A percentile compares a stretch with the other conserved stretches of the same genome.
phyloP scores from a whole-genome alignment of 2,888 invertebrate genomes.

The Apamea monoglypha region DNA sequence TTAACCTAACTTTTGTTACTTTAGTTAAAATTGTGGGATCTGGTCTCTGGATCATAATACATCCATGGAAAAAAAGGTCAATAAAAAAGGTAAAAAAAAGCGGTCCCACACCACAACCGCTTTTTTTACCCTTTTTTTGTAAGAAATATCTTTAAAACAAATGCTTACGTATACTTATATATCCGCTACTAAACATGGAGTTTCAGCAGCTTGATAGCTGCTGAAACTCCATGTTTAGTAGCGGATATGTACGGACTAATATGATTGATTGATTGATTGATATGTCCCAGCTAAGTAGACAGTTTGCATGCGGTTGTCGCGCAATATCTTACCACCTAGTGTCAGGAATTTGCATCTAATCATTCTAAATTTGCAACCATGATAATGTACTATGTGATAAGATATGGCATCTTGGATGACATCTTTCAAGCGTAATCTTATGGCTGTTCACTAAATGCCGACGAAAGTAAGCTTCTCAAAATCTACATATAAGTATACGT shows the following conservation, averaged over 20 bases:
- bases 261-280: conserved; percentile 51
- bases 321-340: not conserved
- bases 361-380: conserved; percentile 2
- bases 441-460: not conserved
- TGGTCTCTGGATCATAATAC: conserved; percentile 9
- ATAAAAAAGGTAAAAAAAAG: no score
- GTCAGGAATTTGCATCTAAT: conserved; percentile 9
- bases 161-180: not conserved
- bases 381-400: conserved; percentile 21
- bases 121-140: no score
- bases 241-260: conserved; percentile 3
- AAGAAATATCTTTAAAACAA: not conserved
- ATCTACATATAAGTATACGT: not conserved
- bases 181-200: conserved; percentile 28
- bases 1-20: not conserved
- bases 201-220: not conserved
- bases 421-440: not conserved
- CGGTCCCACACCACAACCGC: no score
- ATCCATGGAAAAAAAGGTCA: not conserved
- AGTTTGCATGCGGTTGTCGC: conserved; percentile 2
- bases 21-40: not conserved
- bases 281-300: conserved; percentile 31
- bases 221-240: conserved; percentile 32
- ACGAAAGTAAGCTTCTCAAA: not conserved
- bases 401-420: not conserved